phyloP scores from a whole-genome alignment of 2,888 invertebrate species.

The Lepetodrilus schrolli region DNA sequence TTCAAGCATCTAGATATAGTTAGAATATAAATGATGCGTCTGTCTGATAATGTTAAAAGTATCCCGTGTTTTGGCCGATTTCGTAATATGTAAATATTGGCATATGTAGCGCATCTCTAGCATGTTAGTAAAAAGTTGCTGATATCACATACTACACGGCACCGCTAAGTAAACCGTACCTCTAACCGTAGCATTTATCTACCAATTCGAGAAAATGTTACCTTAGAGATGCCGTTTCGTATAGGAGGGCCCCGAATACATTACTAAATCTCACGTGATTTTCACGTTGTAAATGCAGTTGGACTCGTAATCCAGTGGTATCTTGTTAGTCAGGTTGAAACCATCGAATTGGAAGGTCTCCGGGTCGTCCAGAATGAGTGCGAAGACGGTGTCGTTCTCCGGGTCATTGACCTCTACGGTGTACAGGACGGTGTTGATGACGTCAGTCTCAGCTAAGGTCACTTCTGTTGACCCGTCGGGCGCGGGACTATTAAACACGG shows the following conservation, averaged over 20 bases:
- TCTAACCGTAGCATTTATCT: too few species aligned
- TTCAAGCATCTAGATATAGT: too few species aligned
- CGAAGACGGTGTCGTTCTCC: not conserved
- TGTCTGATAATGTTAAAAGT: too few species aligned
- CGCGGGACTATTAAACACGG: not conserved
- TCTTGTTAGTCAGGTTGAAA: not conserved
- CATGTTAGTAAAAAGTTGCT: too few species aligned
- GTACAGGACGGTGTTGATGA: not conserved
- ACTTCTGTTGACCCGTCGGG: not conserved
- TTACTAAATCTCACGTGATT: not conserved
- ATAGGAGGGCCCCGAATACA: not conserved
- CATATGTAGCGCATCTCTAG: too few species aligned
- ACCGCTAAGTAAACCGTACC: not conserved
- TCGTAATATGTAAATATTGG: too few species aligned
- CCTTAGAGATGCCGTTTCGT: too few species aligned
- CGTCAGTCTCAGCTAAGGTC: not conserved
- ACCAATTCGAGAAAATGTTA: too few species aligned
- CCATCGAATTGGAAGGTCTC: not conserved
- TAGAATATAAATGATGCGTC: too few species aligned
- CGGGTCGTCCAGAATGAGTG: not conserved
- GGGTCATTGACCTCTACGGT: not conserved
- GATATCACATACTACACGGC: too few species aligned
- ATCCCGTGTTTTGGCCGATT: too few species aligned
- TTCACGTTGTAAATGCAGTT: not conserved
- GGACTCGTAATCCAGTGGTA: not conserved